Conservation (phyloP, 2,888 invertebrate genomes). For the Beris chalybata region DNA sequence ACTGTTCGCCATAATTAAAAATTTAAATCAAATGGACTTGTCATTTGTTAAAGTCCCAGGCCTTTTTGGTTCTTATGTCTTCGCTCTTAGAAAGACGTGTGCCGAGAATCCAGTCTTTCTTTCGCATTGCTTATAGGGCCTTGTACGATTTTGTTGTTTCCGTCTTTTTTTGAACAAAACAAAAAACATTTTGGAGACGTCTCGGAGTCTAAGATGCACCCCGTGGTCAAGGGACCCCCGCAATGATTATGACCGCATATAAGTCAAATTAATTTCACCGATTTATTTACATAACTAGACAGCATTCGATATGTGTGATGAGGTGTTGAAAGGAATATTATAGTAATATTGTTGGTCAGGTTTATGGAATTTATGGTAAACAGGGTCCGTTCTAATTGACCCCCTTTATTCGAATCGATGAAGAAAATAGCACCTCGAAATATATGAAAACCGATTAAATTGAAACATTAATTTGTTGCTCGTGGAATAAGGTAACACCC, state of each 20-base stretch:
- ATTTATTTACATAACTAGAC: constrained; percentile 41
- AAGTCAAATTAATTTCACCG: constrained; percentile 45
- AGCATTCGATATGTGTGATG: constrained; percentile 23
- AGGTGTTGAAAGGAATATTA: constrained; percentile 39
- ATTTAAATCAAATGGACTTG: constrained; percentile 46
- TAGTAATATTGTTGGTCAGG: constrained; percentile 23
- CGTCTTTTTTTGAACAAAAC: not conserved
- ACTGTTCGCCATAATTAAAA: constrained; percentile 46
- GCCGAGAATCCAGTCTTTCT: not conserved
- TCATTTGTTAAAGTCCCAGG: constrained; percentile 42
- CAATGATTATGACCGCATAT: constrained; percentile 44
- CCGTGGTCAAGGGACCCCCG: constrained; percentile 40
- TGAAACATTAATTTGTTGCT: constrained; percentile 14
- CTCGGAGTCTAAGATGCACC: constrained; percentile 39
- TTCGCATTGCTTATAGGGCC: not conserved
- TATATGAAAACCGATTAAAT: constrained; percentile 9
- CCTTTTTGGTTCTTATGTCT: constrained; percentile 24
- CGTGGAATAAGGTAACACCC: constrained; percentile 5
- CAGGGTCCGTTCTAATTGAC: constrained; percentile 16
- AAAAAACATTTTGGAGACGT: constrained; percentile 5
- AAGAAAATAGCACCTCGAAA: constrained; percentile 13
- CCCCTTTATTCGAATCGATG: constrained; percentile 3
- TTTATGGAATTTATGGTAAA: constrained; percentile 27
- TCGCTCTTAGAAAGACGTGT: constrained; percentile 25
- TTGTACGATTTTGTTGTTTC: constrained; percentile 5